Evolutionary conservation across 1,140 invertebrate species (phyloP).

Genomic region (Metaphire vulgaris): DNA sequence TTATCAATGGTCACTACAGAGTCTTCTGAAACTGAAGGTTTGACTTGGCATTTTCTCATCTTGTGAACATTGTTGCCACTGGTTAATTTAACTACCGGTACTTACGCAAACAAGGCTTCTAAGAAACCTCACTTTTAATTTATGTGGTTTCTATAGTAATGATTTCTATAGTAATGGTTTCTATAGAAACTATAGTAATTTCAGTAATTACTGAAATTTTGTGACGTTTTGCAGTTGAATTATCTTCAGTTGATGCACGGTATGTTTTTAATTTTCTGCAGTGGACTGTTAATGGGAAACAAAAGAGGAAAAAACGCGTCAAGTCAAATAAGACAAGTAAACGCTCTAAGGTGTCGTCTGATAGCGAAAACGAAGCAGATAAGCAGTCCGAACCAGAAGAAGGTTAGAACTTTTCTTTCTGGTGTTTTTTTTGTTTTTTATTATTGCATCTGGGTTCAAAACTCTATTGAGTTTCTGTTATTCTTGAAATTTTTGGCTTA

Average conservation of each 20-base stretch:
- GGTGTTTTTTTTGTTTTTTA: too few species aligned
- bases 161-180: too few species aligned
- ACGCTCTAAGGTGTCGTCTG: constrained; percentile 53
- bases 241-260: too few species aligned
- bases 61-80: too few species aligned
- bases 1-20: constrained; percentile 9
- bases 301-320: constrained; percentile 58
- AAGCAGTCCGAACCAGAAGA: constrained; percentile 62
- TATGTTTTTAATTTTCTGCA: too few species aligned
- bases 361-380: constrained; percentile 56
- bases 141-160: too few species aligned
- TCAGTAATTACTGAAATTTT: too few species aligned
- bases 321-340: constrained; percentile 50
- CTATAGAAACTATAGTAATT: too few species aligned
- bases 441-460: constrained; percentile 7
- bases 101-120: too few species aligned
- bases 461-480: neutral
- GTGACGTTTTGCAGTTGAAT: too few species aligned
- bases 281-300: constrained; percentile 61
- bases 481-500: neutral
- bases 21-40: neutral
- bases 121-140: too few species aligned
- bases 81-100: too few species aligned
- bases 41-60: neutral
- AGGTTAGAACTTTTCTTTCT: constrained; percentile 48